These are phyloP conservation scores for Rhagium mordax DNA, from an alignment of 2,888 invertebrate species.

Conservation along the genomic window DNA sequence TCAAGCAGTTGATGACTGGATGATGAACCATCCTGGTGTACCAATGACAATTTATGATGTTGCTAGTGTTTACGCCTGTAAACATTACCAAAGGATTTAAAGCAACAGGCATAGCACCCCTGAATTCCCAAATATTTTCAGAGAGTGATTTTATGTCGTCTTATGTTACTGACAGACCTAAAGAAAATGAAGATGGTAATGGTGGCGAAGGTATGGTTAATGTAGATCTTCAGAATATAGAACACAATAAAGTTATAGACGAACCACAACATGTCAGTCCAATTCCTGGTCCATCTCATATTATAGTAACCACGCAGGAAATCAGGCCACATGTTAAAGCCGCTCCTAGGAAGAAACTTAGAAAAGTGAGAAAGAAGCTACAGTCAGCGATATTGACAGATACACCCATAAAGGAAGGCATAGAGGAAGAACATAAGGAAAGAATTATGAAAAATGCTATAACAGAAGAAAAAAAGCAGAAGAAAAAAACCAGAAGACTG, in stretches of 20 bases:
- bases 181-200: no score
- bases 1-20: slow-evolving; percentile 26
- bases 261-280: no score
- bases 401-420: neutral
- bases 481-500: no score
- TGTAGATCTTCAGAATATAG: neutral
- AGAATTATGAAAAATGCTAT: slow-evolving; percentile 16
- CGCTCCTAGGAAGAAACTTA: neutral
- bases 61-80: neutral
- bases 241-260: neutral
- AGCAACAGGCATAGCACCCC: no score
- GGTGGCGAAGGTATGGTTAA: no score
- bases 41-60: slow-evolving; percentile 3
- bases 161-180: no score
- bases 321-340: neutral
- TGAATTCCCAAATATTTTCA: no score
- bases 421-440: slow-evolving; percentile 27
- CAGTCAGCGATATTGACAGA: slow-evolving; percentile 15
- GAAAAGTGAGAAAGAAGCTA: slow-evolving; percentile 23
- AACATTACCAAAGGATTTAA: slow-evolving; percentile 16
- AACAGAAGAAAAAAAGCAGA: slow-evolving; percentile 26
- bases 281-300: no score
- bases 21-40: slow-evolving; percentile 29
- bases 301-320: no score
- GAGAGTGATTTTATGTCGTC: no score